phyloP scores from a whole-genome alignment of 1,140 invertebrate species.

The Linepithema humile region DNA sequence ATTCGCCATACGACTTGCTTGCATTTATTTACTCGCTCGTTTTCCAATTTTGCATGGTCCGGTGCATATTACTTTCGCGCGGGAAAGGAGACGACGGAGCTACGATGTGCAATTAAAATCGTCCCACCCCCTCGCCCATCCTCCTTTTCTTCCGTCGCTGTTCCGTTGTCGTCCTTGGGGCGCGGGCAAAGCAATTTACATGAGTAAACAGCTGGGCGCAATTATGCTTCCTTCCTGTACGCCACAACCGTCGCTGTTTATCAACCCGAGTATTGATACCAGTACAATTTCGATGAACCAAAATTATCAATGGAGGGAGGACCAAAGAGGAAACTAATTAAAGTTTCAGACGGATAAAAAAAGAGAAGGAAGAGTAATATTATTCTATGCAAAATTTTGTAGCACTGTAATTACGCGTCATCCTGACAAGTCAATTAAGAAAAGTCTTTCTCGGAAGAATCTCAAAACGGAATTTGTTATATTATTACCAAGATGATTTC shows the following conservation, averaged over 20 bases:
- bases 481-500: no score
- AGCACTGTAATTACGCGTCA: not conserved
- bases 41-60: slow-evolving; percentile 43
- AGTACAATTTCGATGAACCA: slow-evolving; percentile 18
- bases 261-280: slow-evolving; percentile 30
- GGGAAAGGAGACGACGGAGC: slow-evolving; percentile 31
- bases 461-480: no score
- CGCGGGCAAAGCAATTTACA: slow-evolving; percentile 52
- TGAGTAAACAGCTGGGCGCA: slow-evolving; percentile 52
- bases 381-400: not conserved
- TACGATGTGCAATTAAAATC: slow-evolving; percentile 54
- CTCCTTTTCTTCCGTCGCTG: slow-evolving; percentile 15
- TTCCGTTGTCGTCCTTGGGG: slow-evolving; percentile 46
- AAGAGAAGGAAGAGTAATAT: not conserved
- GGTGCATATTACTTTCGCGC: slow-evolving; percentile 44
- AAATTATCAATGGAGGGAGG: not conserved
- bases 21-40: slow-evolving; percentile 41
- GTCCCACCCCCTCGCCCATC: not conserved
- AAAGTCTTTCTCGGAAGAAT: not conserved
- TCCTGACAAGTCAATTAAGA: not conserved
- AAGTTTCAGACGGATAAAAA: not conserved
- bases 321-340: not conserved
- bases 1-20: not conserved
- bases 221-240: slow-evolving; percentile 41
- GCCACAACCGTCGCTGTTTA: slow-evolving; percentile 2